A percentile compares a stretch with the other conserved stretches of the same genome.
phyloP scores from a whole-genome alignment of 2,113 vertebrate genomes.

The Paralichthys olivaceus region DNA sequence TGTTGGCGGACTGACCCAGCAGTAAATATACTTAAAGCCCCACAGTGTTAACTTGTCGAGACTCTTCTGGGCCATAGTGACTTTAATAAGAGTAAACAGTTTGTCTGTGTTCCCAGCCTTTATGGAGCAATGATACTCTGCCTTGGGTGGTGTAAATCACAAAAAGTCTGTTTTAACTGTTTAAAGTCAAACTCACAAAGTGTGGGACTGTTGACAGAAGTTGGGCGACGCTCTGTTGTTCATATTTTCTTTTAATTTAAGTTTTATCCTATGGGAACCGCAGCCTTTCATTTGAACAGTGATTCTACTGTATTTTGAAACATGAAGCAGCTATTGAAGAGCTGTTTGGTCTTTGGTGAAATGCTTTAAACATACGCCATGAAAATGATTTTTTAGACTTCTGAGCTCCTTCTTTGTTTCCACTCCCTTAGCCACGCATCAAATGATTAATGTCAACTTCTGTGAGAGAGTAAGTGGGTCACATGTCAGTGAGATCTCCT shows the following conservation, averaged over 20 bases:
- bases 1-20: not conserved
- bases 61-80: conserved; percentile 40
- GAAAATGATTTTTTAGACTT: conserved; percentile 46
- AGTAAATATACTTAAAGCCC: conserved; percentile 44
- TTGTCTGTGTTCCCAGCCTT: not conserved
- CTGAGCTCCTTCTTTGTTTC: conserved; percentile 43
- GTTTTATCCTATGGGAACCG: not conserved
- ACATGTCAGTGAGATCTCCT: conserved; percentile 53
- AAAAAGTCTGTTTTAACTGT: conserved; percentile 21
- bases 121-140: conserved; percentile 7
- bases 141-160: not conserved
- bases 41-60: conserved; percentile 74
- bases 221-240: not conserved
- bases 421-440: conserved; percentile 37
- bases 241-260: not conserved
- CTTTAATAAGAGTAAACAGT: conserved; percentile 61
- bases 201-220: not conserved
- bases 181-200: not conserved
- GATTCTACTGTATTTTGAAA: conserved; percentile 12
- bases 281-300: conserved; percentile 2
- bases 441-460: conserved; percentile 54
- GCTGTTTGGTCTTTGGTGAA: conserved; percentile 10
- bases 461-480: conserved; percentile 41
- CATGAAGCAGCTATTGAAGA: conserved; percentile 15
- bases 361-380: conserved; percentile 26